Percentiles rank a stretch among this genome's conserved stretches.
phyloP scores from a whole-genome alignment of 1,140 invertebrate species.

The Myzus persicae region DNA sequence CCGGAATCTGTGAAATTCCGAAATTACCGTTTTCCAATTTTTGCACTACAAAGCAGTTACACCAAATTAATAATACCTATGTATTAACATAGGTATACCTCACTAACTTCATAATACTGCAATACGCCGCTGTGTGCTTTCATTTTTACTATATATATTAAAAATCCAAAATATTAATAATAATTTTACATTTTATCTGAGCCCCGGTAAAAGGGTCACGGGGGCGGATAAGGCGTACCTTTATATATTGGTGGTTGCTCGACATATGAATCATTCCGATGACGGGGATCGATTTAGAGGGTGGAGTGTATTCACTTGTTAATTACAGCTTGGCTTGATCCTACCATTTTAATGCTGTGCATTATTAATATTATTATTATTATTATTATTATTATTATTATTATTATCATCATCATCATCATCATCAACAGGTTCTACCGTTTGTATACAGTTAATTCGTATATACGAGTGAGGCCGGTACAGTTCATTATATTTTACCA shows the following conservation, averaged over 20 bases:
- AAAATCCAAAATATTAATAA: background rate
- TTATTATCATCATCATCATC: slow-evolving; percentile 8
- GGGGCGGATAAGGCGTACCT: background rate
- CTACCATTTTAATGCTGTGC: slow-evolving; percentile 30
- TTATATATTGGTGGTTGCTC: background rate
- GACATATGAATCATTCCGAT: slow-evolving; percentile 27
- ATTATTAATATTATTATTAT: slow-evolving; percentile 27
- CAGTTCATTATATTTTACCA: background rate
- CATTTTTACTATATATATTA: background rate
- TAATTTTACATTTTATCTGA: background rate
- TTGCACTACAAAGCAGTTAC: background rate
- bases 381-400: slow-evolving; percentile 27
- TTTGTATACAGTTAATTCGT: background rate
- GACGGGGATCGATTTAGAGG: slow-evolving; percentile 49
- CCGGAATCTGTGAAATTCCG: background rate
- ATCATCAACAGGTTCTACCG: slow-evolving; percentile 50
- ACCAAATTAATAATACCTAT: background rate
- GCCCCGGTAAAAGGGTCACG: background rate
- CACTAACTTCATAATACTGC: no score
- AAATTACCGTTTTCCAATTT: background rate
- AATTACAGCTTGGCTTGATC: slow-evolving; percentile 15
- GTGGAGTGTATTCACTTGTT: slow-evolving; percentile 47
- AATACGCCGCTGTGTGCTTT: background rate
- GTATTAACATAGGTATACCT: background rate
- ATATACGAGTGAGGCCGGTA: background rate